A percentile compares a stretch with the other conserved stretches of the same genome.
Evolutionary conservation across 2,888 invertebrate species (phyloP).

Genomic region (Idaea aversata): DNA sequence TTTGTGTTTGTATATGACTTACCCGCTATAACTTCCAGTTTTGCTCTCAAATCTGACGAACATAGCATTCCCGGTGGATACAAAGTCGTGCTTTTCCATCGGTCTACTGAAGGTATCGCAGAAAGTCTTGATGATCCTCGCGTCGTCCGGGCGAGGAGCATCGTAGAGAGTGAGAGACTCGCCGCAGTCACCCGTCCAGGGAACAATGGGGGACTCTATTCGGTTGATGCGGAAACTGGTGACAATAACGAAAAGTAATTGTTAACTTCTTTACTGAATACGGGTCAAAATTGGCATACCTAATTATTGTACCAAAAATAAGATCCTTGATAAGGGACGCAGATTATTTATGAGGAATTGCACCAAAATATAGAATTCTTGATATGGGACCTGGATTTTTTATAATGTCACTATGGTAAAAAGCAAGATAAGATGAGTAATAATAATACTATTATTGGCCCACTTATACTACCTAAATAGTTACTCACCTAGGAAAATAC

Average conservation of each 20-base stretch:
- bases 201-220: conserved; percentile 92
- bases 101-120: conserved; percentile 96
- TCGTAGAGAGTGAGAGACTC: conserved; percentile 95
- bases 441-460: no score
- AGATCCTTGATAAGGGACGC: no score
- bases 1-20: conserved; percentile 33
- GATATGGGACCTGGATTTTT: no score
- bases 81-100: conserved; percentile 96
- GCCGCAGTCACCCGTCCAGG: conserved; percentile 93
- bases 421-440: no score
- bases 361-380: no score
- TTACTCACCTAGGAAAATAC: conserved; percentile 90
- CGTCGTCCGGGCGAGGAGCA: conserved; percentile 92
- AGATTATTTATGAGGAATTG: no score
- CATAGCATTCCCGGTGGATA: conserved; percentile 91
- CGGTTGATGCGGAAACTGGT: conserved; percentile 91
- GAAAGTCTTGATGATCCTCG: conserved; percentile 94
- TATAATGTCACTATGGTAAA: no score
- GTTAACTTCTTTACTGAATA: no score
- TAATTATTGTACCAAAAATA: no score
- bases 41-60: conserved; percentile 95
- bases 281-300: no score
- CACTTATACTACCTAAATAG: no score
- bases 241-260: background rate
- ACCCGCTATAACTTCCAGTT: conserved; percentile 95